Conservation (phyloP, 2,113 vertebrate species). For the Tachycineta bicolor region DNA sequence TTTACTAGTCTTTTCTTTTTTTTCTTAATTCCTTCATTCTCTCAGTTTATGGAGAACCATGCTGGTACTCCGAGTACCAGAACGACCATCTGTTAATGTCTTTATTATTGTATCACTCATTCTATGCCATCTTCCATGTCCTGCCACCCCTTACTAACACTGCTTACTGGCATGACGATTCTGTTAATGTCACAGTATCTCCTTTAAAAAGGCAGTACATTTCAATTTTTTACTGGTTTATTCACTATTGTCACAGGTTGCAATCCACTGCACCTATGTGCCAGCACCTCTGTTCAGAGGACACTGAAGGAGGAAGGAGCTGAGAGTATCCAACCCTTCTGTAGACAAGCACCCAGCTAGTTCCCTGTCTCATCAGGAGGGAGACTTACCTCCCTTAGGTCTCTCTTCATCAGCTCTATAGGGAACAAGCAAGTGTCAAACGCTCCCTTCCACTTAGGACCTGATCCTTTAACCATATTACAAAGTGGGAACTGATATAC, state of each 20-base stretch:
- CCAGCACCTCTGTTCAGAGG: not conserved
- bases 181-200: conserved; percentile 4
- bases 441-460: not conserved
- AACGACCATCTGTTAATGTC: conserved; percentile 56
- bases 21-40: not conserved
- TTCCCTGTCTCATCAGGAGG: not conserved
- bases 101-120: conserved; percentile 42
- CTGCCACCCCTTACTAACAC: conserved; percentile 36
- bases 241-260: not conserved
- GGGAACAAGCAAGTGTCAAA: not conserved
- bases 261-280: not conserved
- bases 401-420: not conserved
- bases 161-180: not conserved
- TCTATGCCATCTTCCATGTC: conserved; percentile 8
- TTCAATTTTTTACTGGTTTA: not conserved
- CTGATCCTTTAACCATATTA: not conserved
- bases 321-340: not conserved
- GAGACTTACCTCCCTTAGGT: not conserved
- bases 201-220: not conserved
- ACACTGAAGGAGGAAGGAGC: not conserved
- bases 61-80: conserved; percentile 39
- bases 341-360: not conserved
- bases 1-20: not conserved
- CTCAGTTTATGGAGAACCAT: not conserved
- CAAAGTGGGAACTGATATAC: not conserved